Base-by-base conservation (phyloP, 2,113 vertebrate species). In the Gnathonemus echidnorhynchus region DNA sequence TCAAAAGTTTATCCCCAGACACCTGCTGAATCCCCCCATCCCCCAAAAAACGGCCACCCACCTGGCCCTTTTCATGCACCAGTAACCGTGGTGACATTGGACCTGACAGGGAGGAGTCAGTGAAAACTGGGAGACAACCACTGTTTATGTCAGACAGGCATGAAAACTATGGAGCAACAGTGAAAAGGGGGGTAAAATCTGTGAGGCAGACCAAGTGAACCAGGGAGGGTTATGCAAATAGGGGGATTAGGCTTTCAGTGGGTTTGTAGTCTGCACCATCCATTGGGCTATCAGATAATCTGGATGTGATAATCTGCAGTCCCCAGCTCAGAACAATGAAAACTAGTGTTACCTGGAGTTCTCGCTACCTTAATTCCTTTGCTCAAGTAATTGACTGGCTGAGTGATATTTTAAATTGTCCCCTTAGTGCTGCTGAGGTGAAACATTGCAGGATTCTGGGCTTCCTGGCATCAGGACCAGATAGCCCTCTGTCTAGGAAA, bases 1-100 rank as follows among this genome's bases (percentile, higher is more conserved):
- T 94, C 92, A 94, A 91, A 90, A 94, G 94, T 95, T 95, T 92
- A 94, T 66, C 46, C 86, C 85, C 77, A 31, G 62, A 85, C 89
- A 87, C 91, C 92, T 10, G 56, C 91, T 92, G 92, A 90, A 91
- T 90, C 89, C 90, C 91, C 87, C 77, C 91, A 90, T 91, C 91
- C 90, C 50, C 91, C 45, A 87, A 87, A 91, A 91, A 90, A 62
- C 58, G 24, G 91, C 93, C 94, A 94, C 94, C 93, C 91, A 6
- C 90, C 88, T 92, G n/a, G 62, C 11, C 45, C 84, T 88, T 66
- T 90, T 91, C 92, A 90, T 89, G 90, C 91, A 62, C 86, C 89
- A 90, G 62, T 92, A 92, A 93, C 91, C 92, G 92, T 90, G 89
- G 88, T 85, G 88, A 92, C 86, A 90, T 58, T n/a, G n/a, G 48